Percentiles rank a stretch among this genome's conserved stretches.
Evolutionary conservation across 2,113 vertebrate genomes (phyloP).

Genomic region (Anolis sagrei): DNA sequence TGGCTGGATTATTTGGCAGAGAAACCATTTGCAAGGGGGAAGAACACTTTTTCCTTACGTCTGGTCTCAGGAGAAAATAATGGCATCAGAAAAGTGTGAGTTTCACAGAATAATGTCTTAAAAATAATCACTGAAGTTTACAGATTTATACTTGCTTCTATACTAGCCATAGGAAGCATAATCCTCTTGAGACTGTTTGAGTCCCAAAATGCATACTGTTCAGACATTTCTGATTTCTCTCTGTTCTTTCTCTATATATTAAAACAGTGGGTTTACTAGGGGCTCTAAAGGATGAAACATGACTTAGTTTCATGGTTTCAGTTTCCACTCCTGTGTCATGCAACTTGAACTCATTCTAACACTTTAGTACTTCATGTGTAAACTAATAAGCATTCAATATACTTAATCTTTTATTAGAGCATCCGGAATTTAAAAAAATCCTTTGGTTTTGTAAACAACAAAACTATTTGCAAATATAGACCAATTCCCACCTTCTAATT

Average conservation of each 20-base stretch:
- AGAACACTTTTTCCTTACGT: neutral
- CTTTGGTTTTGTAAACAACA: neutral
- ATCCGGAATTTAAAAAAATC: neutral
- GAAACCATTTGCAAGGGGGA: neutral
- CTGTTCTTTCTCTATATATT: neutral
- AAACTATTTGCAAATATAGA: neutral
- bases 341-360: neutral
- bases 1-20: constrained; percentile 8
- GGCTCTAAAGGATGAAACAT: neutral
- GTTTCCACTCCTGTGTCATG: neutral
- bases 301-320: neutral
- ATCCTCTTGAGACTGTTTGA: neutral
- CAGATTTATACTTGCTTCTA: neutral
- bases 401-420: neutral
- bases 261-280: neutral
- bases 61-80: neutral
- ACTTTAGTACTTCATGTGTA: neutral
- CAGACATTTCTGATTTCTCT: neutral
- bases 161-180: neutral
- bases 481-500: no score
- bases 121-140: neutral
- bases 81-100: neutral
- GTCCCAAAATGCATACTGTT: neutral
- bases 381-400: neutral
- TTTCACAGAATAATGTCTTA: neutral